Evolutionary conservation across 2,113 vertebrate genomes (phyloP).

Genomic region (Capricornis sumatraensis): DNA sequence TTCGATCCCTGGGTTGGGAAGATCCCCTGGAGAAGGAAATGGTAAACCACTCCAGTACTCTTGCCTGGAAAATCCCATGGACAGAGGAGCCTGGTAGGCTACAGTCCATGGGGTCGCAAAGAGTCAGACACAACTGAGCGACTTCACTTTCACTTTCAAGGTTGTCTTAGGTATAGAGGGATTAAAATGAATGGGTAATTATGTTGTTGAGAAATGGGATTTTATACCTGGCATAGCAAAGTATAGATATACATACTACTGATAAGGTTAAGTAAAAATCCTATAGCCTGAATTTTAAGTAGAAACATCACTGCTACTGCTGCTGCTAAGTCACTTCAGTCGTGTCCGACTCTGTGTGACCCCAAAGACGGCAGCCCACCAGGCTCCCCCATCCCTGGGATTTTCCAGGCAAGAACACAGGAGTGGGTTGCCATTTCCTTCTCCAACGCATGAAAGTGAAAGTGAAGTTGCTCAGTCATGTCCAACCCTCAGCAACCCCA

Average conservation of each 20-base stretch:
- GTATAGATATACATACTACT: neutral
- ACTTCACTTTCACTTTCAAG: neutral
- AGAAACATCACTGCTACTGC: neutral
- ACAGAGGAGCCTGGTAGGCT: no score
- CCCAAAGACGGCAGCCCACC: no score
- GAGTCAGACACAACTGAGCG: no score
- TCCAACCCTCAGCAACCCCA: neutral
- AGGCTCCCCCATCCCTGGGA: neutral
- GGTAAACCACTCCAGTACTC: no score
- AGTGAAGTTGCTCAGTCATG: neutral
- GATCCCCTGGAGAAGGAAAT: no score
- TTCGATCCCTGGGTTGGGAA: no score
- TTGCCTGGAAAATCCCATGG: no score
- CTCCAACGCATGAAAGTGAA: neutral
- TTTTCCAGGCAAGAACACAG: neutral
- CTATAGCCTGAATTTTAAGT: neutral
- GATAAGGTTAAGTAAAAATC: neutral
- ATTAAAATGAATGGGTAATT: neutral
- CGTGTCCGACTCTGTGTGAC: neutral
- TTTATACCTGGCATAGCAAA: neutral
- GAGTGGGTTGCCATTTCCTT: neutral
- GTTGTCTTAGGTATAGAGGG: neutral
- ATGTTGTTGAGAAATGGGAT: neutral
- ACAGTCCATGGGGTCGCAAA: no score
- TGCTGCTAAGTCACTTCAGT: neutral